These are phyloP conservation scores for Aphelenchoides avenae DNA, from an alignment of 1,140 invertebrate genomes.

Conservation along the genomic window DNA sequence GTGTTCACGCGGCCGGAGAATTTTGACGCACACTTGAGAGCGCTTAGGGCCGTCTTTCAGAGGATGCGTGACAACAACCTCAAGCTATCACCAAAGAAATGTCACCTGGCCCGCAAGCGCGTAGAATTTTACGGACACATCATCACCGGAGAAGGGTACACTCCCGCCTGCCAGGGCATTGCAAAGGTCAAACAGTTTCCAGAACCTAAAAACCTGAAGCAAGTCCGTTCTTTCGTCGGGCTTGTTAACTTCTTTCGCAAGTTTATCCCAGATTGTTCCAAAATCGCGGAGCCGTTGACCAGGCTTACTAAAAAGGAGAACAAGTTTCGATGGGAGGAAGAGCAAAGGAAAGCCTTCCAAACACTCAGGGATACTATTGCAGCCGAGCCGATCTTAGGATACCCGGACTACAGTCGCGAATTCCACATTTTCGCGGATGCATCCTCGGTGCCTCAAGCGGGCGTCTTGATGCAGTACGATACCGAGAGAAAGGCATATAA, in stretches of 20 bases:
- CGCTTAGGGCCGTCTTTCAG: conserved; percentile 15
- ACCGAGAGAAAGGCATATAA: not conserved
- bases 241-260: conserved; percentile 23
- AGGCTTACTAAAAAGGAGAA: too few species aligned
- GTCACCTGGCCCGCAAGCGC: conserved; percentile 12
- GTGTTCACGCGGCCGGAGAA: conserved; percentile 12
- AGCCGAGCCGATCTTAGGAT: conserved; percentile 16
- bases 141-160: conserved; percentile 44
- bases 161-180: conserved; percentile 47
- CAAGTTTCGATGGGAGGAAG: conserved; percentile 11
- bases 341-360: conserved; percentile 17
- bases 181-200: conserved; percentile 49
- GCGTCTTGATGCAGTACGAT: conserved; percentile 12
- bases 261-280: too few species aligned
- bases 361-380: conserved; percentile 1
- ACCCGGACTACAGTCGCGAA: conserved; percentile 14
- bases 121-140: conserved; percentile 51
- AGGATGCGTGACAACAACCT: conserved; percentile 10
- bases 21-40: conserved; percentile 8
- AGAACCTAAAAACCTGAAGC: conserved; percentile 45
- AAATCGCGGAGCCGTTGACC: too few species aligned
- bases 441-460: conserved; percentile 13
- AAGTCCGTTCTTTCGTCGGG: conserved; percentile 52
- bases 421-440: conserved; percentile 30
- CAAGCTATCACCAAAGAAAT: conserved; percentile 24